These are phyloP conservation scores for Pheosia gnoma DNA, from an alignment of 2,888 invertebrate genomes.

Conservation along the genomic window DNA sequence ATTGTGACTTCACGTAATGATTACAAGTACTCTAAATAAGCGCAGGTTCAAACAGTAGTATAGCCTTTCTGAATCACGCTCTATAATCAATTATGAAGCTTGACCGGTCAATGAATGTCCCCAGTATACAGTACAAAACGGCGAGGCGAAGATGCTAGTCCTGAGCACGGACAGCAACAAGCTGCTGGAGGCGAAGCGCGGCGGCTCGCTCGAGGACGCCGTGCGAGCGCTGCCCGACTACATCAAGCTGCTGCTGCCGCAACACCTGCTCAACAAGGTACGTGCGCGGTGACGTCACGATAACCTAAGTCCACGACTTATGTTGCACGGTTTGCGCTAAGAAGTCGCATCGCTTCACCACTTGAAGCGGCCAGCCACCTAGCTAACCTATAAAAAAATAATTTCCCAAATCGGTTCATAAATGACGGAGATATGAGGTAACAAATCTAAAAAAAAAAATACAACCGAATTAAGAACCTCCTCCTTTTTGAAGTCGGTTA, in stretches of 20 bases:
- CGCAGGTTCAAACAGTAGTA: neutral
- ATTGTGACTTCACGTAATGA: neutral
- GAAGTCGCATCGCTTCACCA: too few species aligned
- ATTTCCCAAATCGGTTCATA: too few species aligned
- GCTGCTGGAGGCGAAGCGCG: slow-evolving; percentile 61
- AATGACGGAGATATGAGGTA: too few species aligned
- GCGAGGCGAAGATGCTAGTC: slow-evolving; percentile 76
- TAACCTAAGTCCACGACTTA: too few species aligned
- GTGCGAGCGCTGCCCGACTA: slow-evolving; percentile 76
- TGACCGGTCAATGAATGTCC: slow-evolving; percentile 21
- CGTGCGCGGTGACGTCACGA: neutral
- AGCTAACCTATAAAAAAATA: too few species aligned
- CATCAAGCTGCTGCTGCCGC: slow-evolving; percentile 73
- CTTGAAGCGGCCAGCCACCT: too few species aligned
- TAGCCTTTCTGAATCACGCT: too few species aligned
- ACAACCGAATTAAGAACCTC: too few species aligned
- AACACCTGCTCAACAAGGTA: slow-evolving; percentile 73
- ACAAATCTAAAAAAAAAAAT: too few species aligned
- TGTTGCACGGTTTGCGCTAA: too few species aligned
- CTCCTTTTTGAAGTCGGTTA: too few species aligned
- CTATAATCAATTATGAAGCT: neutral
- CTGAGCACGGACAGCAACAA: slow-evolving; percentile 75
- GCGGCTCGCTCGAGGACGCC: slow-evolving; percentile 72
- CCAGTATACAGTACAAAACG: slow-evolving; percentile 77
- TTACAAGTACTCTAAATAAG: too few species aligned